phyloP scores from a whole-genome alignment of 1,140 invertebrate species.

The Bombus difficillimus region DNA sequence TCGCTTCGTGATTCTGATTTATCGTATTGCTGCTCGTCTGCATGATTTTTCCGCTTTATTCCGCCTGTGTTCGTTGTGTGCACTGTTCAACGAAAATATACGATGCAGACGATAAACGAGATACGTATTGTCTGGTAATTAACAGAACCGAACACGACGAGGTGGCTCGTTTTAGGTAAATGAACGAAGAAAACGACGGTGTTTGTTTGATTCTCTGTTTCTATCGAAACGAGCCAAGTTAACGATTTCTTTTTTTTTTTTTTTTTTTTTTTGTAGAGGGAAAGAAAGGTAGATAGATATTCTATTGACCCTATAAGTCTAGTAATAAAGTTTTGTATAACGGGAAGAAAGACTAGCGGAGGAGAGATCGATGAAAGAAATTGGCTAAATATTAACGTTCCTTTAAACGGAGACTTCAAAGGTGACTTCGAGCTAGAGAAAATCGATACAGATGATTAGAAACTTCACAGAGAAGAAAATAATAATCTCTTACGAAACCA shows the following conservation, averaged over 20 bases:
- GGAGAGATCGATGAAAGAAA: not conserved
- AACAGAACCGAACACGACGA: not conserved
- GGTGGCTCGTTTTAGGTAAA: no score
- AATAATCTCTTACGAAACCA: not conserved
- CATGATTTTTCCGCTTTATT: conserved; percentile 3
- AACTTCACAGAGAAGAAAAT: not conserved
- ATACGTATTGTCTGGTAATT: conserved; percentile 17
- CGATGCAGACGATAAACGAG: not conserved
- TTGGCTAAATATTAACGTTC: not conserved
- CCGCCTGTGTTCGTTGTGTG: not conserved
- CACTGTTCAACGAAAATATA: not conserved
- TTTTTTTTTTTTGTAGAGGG: not conserved
- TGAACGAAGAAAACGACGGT: not conserved
- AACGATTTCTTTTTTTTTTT: no score
- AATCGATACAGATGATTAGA: not conserved
- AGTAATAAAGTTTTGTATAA: not conserved
- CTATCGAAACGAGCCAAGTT: not conserved
- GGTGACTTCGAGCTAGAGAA: not conserved
- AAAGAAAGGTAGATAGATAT: not conserved
- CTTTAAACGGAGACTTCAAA: not conserved
- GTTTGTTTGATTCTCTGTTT: not conserved
- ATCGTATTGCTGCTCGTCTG: conserved; percentile 7
- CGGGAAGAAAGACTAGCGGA: no score
- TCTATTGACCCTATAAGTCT: not conserved
- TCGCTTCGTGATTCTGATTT: conserved; percentile 43